phyloP scores from a whole-genome alignment of 2,797 vertebrate species.

The Aeoliscus strigatus region DNA sequence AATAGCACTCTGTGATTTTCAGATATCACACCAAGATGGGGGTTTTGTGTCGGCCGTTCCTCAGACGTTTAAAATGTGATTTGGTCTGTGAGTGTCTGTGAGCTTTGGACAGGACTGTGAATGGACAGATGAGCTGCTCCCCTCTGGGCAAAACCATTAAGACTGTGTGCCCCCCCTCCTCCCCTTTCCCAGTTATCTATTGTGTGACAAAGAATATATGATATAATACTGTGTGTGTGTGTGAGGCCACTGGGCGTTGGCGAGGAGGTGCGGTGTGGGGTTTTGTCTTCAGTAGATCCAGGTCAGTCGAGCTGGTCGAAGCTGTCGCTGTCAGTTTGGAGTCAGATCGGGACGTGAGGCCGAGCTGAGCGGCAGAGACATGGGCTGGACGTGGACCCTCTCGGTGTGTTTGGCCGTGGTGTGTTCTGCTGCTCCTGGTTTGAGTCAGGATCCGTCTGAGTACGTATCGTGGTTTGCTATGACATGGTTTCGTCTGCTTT shows the following conservation, averaged over 20 bases:
- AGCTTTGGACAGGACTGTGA: constrained; percentile 21
- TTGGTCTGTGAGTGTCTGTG: constrained; percentile 5
- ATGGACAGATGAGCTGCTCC: constrained; percentile 33
- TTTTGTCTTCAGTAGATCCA: constrained; percentile 11
- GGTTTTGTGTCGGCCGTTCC: too few species aligned
- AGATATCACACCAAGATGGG: too few species aligned
- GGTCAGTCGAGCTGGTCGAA: constrained; percentile 1
- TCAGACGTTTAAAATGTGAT: constrained; percentile 6
- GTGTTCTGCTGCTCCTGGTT: constrained; percentile 10
- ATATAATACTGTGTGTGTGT: constrained; percentile 16
- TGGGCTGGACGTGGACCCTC: constrained; percentile 43
- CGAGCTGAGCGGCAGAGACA: constrained; percentile 9
- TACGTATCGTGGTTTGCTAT: constrained; percentile 20
- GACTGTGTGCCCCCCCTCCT: constrained; percentile 11
- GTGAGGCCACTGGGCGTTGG: background rate
- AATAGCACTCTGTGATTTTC: too few species aligned
- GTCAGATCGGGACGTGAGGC: background rate
- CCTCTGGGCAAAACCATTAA: constrained; percentile 39
- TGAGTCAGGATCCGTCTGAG: constrained; percentile 31
- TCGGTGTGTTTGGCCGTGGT: constrained; percentile 32
- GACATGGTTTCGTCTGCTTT: too few species aligned
- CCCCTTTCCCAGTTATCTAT: constrained; percentile 11
- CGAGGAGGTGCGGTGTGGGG: constrained; percentile 32
- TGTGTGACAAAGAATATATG: constrained; percentile 28
- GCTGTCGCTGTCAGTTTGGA: constrained; percentile 3